phyloP scores from a whole-genome alignment of 2,797 vertebrate species.

The Pangasius macronema region DNA sequence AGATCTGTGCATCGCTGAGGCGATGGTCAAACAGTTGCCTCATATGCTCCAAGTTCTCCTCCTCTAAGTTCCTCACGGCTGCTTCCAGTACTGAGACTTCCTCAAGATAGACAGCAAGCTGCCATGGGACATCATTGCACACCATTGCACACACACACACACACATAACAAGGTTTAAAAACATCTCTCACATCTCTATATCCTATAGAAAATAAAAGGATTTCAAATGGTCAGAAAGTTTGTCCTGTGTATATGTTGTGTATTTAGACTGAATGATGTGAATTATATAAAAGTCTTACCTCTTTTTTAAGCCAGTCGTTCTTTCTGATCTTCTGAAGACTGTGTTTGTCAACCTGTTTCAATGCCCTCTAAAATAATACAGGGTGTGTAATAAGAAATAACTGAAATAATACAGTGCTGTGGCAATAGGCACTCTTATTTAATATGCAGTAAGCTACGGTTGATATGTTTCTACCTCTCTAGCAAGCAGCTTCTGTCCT shows the following conservation, averaged over 20 bases:
- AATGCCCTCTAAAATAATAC: conserved; percentile 72
- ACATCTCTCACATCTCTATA: neutral
- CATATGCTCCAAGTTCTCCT: conserved; percentile 76
- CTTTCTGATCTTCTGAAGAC: conserved; percentile 70
- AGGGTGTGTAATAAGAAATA: too few relatives aligned
- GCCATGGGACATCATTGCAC: neutral
- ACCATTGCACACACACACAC: neutral
- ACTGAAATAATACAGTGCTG: too few relatives aligned
- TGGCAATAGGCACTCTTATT: neutral
- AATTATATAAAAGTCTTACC: conserved; percentile 61
- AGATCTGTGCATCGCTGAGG: conserved; percentile 65
- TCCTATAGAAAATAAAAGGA: neutral
- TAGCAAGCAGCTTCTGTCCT: conserved; percentile 69
- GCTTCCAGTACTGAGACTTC: conserved; percentile 70
- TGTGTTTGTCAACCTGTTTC: conserved; percentile 67
- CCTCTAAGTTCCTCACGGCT: conserved; percentile 69
- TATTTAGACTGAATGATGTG: neutral
- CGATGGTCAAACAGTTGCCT: conserved; percentile 68
- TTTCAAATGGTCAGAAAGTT: neutral
- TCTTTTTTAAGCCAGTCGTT: conserved; percentile 78
- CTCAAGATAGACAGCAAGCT: conserved; percentile 63
- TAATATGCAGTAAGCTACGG: neutral
- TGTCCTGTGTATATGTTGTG: neutral
- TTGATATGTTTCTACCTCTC: conserved; percentile 68
- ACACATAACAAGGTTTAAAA: neutral